A percentile compares a stretch with the other conserved stretches of the same genome.
These are phyloP conservation scores for Ganaspis brasiliensis DNA, from an alignment of 2,888 invertebrate genomes.

Conservation along the genomic window DNA sequence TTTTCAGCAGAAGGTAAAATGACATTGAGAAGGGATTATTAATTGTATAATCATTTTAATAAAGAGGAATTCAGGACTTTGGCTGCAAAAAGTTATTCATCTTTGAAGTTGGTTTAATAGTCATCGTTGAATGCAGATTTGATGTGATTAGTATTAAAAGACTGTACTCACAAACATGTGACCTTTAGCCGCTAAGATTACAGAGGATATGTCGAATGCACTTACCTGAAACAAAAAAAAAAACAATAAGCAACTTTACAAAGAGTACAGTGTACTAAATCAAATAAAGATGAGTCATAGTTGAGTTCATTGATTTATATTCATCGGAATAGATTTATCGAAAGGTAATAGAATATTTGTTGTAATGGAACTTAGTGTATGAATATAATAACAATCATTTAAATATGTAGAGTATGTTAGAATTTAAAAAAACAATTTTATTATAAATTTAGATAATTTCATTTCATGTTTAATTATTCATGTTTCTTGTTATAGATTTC, in stretches of 20 bases:
- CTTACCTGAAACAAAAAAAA: constrained; percentile 61
- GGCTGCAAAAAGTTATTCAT: constrained; percentile 1
- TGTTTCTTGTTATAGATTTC: too few species aligned
- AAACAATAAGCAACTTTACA: constrained; percentile 37
- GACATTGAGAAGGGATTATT: background rate
- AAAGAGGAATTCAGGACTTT: background rate
- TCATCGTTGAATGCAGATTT: constrained; percentile 1
- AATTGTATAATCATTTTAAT: constrained; percentile 52
- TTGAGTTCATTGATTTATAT: background rate
- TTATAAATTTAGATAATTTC: too few species aligned
- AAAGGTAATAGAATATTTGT: background rate
- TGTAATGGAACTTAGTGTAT: too few species aligned
- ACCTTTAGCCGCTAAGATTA: background rate
- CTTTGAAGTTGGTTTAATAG: constrained; percentile 15
- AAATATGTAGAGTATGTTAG: too few species aligned
- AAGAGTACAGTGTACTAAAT: constrained; percentile 18
- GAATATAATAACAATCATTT: too few species aligned
- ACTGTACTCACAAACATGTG: constrained; percentile 46
- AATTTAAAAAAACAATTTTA: too few species aligned
- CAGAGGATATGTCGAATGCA: constrained; percentile 40
- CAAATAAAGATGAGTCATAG: background rate
- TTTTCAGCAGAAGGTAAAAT: background rate
- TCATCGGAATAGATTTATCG: background rate
- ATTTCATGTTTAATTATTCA: too few species aligned
- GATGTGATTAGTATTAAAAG: constrained; percentile 7